phyloP scores from a whole-genome alignment of 2,797 vertebrate species.

The Catamblyrhynchus diadema region DNA sequence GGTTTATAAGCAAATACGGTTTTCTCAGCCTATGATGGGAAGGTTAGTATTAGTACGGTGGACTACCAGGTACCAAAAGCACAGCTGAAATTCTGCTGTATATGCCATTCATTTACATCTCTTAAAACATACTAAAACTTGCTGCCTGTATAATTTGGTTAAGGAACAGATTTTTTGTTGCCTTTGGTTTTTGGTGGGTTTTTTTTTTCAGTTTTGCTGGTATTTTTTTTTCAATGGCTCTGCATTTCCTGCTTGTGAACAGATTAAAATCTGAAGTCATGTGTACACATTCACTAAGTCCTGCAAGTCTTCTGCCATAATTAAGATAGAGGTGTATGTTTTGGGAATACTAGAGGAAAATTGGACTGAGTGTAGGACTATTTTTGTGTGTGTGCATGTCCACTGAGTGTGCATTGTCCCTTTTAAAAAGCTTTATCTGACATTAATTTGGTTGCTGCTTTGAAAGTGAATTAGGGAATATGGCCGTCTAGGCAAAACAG shows the following conservation, averaged over 20 bases:
- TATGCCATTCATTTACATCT: neutral
- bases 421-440: neutral
- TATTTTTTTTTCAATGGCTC: neutral
- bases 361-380: neutral
- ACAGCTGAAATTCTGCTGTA: neutral
- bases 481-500: neutral
- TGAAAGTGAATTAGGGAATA: neutral
- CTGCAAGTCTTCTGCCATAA: neutral
- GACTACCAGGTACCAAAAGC: neutral
- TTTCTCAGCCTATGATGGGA: neutral
- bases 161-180: neutral
- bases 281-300: neutral
- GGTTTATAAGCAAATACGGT: neutral
- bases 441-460: neutral
- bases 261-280: neutral
- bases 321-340: neutral
- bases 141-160: neutral
- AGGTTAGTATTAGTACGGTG: neutral
- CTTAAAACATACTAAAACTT: neutral
- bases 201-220: neutral
- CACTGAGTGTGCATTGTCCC: neutral
- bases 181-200: too few relatives aligned
- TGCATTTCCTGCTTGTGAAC: neutral
- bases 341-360: neutral
- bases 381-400: neutral